Base-by-base conservation (phyloP, 2,888 invertebrate genomes). In the Endomychus coccineus region DNA sequence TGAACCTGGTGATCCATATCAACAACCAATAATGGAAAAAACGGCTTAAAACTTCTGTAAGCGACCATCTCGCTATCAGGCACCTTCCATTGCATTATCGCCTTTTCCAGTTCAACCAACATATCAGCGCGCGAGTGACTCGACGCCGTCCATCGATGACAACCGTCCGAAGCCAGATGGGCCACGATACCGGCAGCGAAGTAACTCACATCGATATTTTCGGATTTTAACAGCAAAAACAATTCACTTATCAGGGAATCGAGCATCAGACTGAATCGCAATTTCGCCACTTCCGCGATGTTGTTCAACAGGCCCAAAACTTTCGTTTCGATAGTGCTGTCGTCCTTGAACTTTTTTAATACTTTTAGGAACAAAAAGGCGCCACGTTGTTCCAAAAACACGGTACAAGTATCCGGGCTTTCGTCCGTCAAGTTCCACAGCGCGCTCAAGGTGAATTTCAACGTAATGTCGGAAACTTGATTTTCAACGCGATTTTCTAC, bases 341-440 rank as follows among this genome's bases (percentile, higher is more conserved):
- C 74, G 16, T 71, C 70, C 32, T 70, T 68, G 51, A 79, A 80
- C 29, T 71, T 73, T 54, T 72, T 69, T n/a, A 83, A 62, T 16
- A 81, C 78, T 44, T 73, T 68, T 42, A 81, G 67, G 51, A 81
- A 83, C 29, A 83, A 63, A 24, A 72, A 67, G 52, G 82, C 71
- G 2, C 84, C 84, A 11, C 75, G 75, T 54, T 78, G 75, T 28
- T 74, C 70, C 24, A 83, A 64, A 56, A 84, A 83, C 7, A 79
- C 77, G 39, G 68, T 64, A 54, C 83, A 83, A 0, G 83, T 82
- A 13, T 71, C 71, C 1, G 81, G 76, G 45, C 81, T 81, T 59
- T 84, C 84, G 58, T 84, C 84, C 27, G 83, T 84, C 28, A 84
- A 66, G 63, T 84, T 84, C 84, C 84, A 84, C 15, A 84, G 66